Evolutionary conservation across 2,888 invertebrate genomes (phyloP).

Genomic region (Carpatolechia fugitivella): DNA sequence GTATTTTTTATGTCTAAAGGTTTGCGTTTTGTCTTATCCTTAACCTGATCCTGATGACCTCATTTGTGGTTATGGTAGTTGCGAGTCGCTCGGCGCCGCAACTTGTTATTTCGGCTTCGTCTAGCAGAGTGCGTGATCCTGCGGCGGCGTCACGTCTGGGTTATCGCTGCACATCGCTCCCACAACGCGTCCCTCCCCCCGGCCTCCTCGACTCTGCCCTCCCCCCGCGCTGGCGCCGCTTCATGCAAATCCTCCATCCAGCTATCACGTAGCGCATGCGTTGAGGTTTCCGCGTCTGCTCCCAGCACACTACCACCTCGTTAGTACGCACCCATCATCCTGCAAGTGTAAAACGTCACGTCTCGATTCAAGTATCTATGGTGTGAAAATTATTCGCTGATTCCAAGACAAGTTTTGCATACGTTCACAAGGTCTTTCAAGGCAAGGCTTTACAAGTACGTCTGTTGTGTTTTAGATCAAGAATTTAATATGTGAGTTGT

Average conservation of each 20-base stretch:
- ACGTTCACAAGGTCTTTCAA: not conserved
- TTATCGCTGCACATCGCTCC: slow-evolving; percentile 37
- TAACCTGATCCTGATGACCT: not conserved
- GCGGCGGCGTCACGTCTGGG: slow-evolving; percentile 14
- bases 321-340: not conserved
- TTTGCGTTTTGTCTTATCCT: too few relatives aligned
- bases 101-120: slow-evolving; percentile 7
- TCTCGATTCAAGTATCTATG: not conserved
- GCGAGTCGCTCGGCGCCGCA: not conserved
- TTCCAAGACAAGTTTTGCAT: not conserved
- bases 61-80: not conserved
- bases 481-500: not conserved
- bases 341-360: not conserved
- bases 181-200: not conserved
- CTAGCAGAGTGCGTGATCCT: slow-evolving; percentile 3
- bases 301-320: slow-evolving; percentile 2
- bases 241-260: slow-evolving; percentile 37
- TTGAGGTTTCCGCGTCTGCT: slow-evolving; percentile 23
- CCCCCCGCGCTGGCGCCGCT: slow-evolving; percentile 23
- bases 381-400: not conserved
- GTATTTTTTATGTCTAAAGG: too few relatives aligned
- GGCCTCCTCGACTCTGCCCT: not conserved
- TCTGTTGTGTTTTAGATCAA: not conserved
- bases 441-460: not conserved
- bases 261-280: slow-evolving; percentile 24